phyloP scores from a whole-genome alignment of 2,113 vertebrate genomes.

The Silurus asotus region DNA sequence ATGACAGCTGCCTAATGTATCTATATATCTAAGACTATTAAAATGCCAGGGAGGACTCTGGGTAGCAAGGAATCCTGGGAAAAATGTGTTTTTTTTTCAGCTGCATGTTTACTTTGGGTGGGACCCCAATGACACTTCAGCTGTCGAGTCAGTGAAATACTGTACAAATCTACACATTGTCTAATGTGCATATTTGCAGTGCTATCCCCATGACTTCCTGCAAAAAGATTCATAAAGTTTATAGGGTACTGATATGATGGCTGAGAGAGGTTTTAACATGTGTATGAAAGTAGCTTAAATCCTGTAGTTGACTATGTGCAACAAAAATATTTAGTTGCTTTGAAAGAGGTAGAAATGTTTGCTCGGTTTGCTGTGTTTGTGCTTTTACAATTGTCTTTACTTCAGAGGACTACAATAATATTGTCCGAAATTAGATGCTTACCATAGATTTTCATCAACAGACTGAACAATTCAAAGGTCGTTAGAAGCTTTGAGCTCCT shows the following conservation, averaged over 20 bases:
- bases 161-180: background rate
- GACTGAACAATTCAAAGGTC: background rate
- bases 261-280: background rate
- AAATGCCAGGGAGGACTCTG: background rate
- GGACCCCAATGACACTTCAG: background rate
- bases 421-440: slow-evolving; percentile 11
- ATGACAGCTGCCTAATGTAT: slow-evolving; percentile 43
- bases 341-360: background rate
- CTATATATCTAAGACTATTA: slow-evolving; percentile 3
- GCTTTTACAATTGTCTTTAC: background rate
- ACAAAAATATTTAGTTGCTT: slow-evolving; percentile 1
- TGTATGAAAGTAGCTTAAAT: background rate
- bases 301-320: background rate
- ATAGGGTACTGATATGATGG: background rate
- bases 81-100: slow-evolving; percentile 39
- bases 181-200: background rate
- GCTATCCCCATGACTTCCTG: background rate
- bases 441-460: background rate
- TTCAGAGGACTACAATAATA: slow-evolving; percentile 9
- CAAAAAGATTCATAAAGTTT: background rate
- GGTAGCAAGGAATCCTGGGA: slow-evolving; percentile 36
- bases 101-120: slow-evolving; percentile 41
- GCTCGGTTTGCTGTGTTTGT: background rate
- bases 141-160: background rate
- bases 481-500: background rate